phyloP scores from a whole-genome alignment of 1,140 invertebrate species.

The Drosophila bipectinata region DNA sequence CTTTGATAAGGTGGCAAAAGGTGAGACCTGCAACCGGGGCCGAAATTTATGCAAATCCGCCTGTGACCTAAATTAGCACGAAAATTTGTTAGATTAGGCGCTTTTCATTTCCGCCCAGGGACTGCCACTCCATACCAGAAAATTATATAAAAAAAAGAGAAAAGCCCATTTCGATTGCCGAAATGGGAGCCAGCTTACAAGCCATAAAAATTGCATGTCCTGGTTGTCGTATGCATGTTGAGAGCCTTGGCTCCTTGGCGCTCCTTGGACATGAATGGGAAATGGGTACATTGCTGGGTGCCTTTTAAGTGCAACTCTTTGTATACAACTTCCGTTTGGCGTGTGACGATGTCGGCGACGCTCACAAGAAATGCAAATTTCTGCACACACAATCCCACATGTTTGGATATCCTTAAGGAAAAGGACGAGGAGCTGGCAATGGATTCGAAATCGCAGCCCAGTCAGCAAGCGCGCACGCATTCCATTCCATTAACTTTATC shows the following conservation, averaged over 20 bases:
- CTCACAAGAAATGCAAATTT: conserved; percentile 75
- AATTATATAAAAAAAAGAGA: conserved; percentile 19
- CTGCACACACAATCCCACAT: conserved; percentile 39
- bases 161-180: conserved; percentile 52
- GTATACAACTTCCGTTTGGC: conserved; percentile 82
- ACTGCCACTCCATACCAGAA: not conserved
- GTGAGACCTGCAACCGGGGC: conserved; percentile 36
- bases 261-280: conserved; percentile 59
- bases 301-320: conserved; percentile 81
- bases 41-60: conserved; percentile 78
- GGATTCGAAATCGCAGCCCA: conserved; percentile 54
- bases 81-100: conserved; percentile 80
- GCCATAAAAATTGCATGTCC: conserved; percentile 77
- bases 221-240: conserved; percentile 50
- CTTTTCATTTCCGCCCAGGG: conserved; percentile 59
- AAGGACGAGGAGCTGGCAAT: not conserved
- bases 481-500: conserved; percentile 81
- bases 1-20: conserved; percentile 77
- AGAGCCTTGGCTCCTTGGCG: conserved; percentile 5
- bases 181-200: conserved; percentile 60
- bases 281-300: conserved; percentile 57
- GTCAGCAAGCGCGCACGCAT: conserved; percentile 73
- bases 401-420: conserved; percentile 16
- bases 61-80: conserved; percentile 81
- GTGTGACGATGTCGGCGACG: conserved; percentile 57